These are phyloP conservation scores for Chironomus riparius DNA, from an alignment of 2,888 invertebrate genomes.

Conservation along the genomic window DNA sequence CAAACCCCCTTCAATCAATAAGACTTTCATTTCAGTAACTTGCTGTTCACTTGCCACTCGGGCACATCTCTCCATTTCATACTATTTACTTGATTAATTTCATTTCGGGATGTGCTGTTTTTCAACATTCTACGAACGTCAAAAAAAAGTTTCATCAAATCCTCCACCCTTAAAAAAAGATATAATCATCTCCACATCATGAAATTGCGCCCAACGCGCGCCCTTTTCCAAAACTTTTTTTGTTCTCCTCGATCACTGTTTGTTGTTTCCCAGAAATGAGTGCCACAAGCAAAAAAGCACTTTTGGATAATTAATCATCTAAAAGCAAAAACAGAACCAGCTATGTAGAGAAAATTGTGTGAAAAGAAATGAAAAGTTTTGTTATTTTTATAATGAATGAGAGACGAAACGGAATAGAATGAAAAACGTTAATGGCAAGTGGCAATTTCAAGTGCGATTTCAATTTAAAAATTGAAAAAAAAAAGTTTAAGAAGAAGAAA, in stretches of 20 bases:
- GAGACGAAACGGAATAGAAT: no score
- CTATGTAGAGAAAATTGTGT: neutral
- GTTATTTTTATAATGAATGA: no score
- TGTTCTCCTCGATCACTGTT: neutral
- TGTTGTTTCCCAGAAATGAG: neutral
- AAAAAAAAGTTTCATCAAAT: neutral
- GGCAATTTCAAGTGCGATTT: neutral
- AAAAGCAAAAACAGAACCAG: neutral
- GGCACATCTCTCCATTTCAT: neutral
- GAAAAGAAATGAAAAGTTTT: no score
- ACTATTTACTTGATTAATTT: neutral
- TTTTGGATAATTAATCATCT: constrained; percentile 16
- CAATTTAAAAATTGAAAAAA: constrained; percentile 1
- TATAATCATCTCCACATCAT: no score
- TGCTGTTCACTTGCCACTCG: neutral
- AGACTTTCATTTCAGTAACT: no score
- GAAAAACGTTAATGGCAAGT: neutral
- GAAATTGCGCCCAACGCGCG: no score
- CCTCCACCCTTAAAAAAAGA: no score
- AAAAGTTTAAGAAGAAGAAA: neutral
- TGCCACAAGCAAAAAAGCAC: constrained; percentile 15
- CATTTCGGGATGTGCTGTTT: neutral
- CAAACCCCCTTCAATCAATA: no score
- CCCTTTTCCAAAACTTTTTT: neutral
- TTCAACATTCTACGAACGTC: neutral